Percentiles rank a stretch among this genome's conserved stretches.
phyloP scores from a whole-genome alignment of 2,797 vertebrate genomes.

The Myiotriccus ornatus region DNA sequence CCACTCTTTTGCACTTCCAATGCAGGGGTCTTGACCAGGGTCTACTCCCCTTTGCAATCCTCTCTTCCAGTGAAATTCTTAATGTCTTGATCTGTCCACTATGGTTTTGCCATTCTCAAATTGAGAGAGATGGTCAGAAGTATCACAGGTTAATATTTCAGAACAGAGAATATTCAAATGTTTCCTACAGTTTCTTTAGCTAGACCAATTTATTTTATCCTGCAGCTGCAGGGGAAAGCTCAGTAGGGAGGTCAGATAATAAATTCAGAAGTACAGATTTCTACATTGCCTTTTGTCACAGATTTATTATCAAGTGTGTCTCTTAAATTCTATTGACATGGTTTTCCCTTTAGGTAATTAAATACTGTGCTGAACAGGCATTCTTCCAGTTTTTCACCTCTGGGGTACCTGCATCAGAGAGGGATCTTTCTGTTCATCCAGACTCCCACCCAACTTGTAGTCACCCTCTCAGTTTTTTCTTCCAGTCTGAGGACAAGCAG shows the following conservation, averaged over 20 bases:
- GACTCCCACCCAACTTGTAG: not conserved
- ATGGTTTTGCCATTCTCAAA: not conserved
- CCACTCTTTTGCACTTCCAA: not conserved
- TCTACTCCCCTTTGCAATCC: not conserved
- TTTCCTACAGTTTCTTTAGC: conserved; percentile 46
- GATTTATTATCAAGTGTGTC: conserved; percentile 49
- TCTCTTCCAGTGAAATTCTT: not conserved
- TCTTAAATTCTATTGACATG: conserved; percentile 48
- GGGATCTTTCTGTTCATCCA: not conserved
- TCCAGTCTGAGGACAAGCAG: not conserved
- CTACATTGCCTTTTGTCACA: conserved; percentile 53
- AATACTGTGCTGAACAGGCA: not conserved
- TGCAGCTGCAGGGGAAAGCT: conserved; percentile 42
- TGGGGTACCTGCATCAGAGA: not conserved
- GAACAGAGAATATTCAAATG: conserved; percentile 44
- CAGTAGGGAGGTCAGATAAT: conserved; percentile 60
- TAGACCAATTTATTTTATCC: conserved; percentile 66
- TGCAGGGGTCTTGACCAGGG: not conserved
- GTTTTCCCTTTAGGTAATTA: conserved; percentile 37
- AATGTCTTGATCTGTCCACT: not conserved
- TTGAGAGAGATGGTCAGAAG: not conserved
- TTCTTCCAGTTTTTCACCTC: conserved; percentile 2
- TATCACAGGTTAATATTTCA: conserved; percentile 32
- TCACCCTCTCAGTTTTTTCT: not conserved
- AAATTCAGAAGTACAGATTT: conserved; percentile 59